Conservation (phyloP, 2,113 vertebrate species). For the Damaliscus lunatus region DNA sequence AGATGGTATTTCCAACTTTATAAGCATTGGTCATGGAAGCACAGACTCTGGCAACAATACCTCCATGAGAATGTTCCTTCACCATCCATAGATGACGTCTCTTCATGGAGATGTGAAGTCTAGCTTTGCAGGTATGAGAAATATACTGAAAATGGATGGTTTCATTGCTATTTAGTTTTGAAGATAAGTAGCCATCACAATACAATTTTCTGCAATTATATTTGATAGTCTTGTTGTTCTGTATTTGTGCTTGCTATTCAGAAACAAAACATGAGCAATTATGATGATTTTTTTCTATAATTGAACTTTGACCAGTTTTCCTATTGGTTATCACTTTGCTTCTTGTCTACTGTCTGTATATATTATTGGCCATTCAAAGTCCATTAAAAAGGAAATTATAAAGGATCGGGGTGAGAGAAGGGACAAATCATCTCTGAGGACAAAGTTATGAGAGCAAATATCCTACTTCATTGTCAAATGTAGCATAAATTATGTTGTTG, state of each 20-base stretch:
- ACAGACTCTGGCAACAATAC: not conserved
- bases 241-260: not conserved
- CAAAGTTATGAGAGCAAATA: not conserved
- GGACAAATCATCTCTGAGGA: not conserved
- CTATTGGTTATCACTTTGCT: not conserved
- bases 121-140: not conserved
- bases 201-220: constrained; percentile 21
- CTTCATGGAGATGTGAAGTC: not conserved
- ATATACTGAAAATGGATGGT: not conserved
- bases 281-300: not conserved
- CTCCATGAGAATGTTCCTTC: not conserved
- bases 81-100: not conserved
- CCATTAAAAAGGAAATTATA: not conserved
- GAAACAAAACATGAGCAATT: not conserved
- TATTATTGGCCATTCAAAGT: not conserved
- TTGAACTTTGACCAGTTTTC: not conserved
- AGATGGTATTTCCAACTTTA: not conserved
- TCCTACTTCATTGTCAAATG: not conserved
- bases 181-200: not conserved
- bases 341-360: not conserved
- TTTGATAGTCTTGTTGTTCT: not conserved
- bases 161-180: not conserved
- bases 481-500: not conserved
- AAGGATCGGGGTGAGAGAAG: not conserved
- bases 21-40: not conserved